Evolutionary conservation across 2,888 invertebrate species (phyloP).

Genomic region (Temnothorax ravouxi): DNA sequence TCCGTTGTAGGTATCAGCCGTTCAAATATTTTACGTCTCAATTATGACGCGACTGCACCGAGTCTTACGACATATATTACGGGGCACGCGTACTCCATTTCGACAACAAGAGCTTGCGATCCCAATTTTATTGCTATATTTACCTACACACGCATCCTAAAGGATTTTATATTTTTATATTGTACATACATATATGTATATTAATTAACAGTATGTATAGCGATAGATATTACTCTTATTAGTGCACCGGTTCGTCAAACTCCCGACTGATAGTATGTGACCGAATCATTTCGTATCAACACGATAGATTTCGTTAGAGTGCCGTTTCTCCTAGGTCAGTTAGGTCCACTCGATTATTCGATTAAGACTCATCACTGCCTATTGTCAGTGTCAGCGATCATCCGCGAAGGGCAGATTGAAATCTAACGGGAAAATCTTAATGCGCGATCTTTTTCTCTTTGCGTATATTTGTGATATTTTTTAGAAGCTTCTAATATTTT

Average conservation of each 20-base stretch:
- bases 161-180: not conserved
- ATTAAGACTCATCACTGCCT: slow-evolving; percentile 49
- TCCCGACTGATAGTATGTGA: not conserved
- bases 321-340: slow-evolving; percentile 75
- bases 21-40: slow-evolving; percentile 34
- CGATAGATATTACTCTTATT: not conserved
- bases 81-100: not conserved
- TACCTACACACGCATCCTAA: not conserved
- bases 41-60: not conserved
- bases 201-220: not conserved
- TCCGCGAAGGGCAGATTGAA: slow-evolving; percentile 63
- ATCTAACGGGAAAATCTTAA: slow-evolving; percentile 54
- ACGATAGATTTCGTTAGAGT: slow-evolving; percentile 67
- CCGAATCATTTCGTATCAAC: not conserved
- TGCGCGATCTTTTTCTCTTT: slow-evolving; percentile 10
- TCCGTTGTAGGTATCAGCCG: slow-evolving; percentile 18
- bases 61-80: not conserved
- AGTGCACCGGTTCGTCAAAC: not conserved
- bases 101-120: not conserved
- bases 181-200: not conserved
- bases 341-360: slow-evolving; percentile 42
- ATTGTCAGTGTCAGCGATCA: slow-evolving; percentile 50
- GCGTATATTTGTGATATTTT: not conserved
- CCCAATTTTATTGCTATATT: not conserved
- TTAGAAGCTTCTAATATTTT: not conserved